Conservation (phyloP, 2,888 invertebrate species). For the Phymatocera aterrima region DNA sequence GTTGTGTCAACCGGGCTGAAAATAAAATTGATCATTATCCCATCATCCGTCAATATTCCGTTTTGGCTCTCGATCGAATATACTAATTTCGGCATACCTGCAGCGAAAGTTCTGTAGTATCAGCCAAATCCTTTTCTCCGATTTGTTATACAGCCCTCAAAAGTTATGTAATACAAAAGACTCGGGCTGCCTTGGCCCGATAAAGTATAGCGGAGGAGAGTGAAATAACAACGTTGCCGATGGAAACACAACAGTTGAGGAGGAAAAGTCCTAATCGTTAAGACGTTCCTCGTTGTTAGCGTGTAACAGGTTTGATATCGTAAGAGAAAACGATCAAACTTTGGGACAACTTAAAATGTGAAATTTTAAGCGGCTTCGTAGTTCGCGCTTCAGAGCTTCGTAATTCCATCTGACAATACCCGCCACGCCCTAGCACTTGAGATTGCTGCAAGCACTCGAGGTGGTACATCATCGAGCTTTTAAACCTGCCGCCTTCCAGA, state of each 20-base stretch:
- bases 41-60: background rate
- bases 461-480: background rate
- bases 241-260: background rate
- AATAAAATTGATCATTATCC: conserved; percentile 1
- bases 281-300: background rate
- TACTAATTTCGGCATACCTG: background rate
- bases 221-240: background rate
- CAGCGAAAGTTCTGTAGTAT: background rate
- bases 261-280: background rate
- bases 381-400: background rate
- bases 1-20: background rate
- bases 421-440: background rate
- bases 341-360: background rate
- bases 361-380: background rate
- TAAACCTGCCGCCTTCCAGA: background rate
- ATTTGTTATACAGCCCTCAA: no score
- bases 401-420: background rate
- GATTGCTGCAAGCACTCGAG: conserved; percentile 9
- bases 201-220: no score
- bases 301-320: background rate
- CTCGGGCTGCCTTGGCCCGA: no score
- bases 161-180: no score
- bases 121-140: background rate
- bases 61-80: background rate
- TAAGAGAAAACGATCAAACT: background rate